These are phyloP conservation scores for Calonectris borealis DNA, from an alignment of 2,113 vertebrate species.

Conservation along the genomic window DNA sequence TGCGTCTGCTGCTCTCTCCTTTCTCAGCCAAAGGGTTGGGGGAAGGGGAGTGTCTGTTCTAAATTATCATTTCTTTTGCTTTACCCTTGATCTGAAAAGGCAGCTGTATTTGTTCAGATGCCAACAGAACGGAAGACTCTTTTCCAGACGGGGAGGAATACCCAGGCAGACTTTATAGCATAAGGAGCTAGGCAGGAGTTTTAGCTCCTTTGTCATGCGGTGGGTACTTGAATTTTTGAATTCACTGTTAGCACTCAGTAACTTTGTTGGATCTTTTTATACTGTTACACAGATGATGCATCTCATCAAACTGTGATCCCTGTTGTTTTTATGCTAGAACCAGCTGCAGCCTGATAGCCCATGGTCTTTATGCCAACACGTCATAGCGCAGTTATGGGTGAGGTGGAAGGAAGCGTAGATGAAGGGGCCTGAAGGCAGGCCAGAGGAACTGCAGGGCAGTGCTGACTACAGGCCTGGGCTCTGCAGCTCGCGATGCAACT, in stretches of 20 bases:
- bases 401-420: background rate
- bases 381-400: rapidly evolving
- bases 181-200: background rate
- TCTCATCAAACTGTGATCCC: background rate
- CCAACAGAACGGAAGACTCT: background rate
- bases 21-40: background rate
- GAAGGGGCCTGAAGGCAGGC: background rate
- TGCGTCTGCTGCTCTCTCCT: background rate
- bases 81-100: background rate
- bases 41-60: background rate
- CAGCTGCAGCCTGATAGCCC: background rate
- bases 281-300: background rate
- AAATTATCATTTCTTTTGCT: background rate
- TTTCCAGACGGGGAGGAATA: background rate
- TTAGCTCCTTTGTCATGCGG: background rate
- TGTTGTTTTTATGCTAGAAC: background rate
- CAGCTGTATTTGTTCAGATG: background rate
- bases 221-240: background rate
- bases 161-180: background rate
- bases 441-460: background rate
- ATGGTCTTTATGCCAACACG: background rate
- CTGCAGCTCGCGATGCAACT: background rate
- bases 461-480: background rate
- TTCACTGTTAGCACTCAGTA: background rate
- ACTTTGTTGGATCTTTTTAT: background rate